Evolutionary conservation across 2,888 invertebrate genomes (phyloP), one percentile per base, ranked within the genome.

Genomic region (Idaea biselata): DNA sequence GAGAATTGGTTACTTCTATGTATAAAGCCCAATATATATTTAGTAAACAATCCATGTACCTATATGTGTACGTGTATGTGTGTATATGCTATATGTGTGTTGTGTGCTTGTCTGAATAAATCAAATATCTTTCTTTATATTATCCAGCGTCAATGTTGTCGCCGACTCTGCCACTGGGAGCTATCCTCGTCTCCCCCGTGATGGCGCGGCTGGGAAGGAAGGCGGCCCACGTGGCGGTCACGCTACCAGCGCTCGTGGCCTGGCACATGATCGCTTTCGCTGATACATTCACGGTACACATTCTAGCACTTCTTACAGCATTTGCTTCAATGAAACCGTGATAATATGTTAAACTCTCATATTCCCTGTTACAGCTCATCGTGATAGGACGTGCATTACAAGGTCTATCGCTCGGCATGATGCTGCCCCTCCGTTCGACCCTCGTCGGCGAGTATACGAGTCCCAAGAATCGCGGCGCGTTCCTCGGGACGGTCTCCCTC

Each of bases 201-300:
- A 93, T 94, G 89, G 93, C 93, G 58, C 82, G 81, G 57, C 80
- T 87, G 55, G 95, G 95, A 0, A 84, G 95, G 55, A 93, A 87
- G 70, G 75, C 73, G 6, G 87, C 93, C 0, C 90, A 93, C 66
- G 76, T 93, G 14, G 71, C 93, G 1, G 82, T 89, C 55, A 88
- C 89, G 61, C 73, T 93, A 16, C 88, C 93, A 0, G 88, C 86
- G 6, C 73, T 92, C 16, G 59, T 90, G 6, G 93, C 94, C 0
- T 95, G 94, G 94, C 68, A 91, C 1, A 66, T 86, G 14, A 86
- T 93, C 6, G 84, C 86, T 18, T 72, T 90, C 53, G 88, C 94
- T 0, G 73, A 70, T 0, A 82, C 79, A 60, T 73, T 89, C 60
- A 68, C 76, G 69, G 78, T 82, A 53, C 6, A 8, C 6, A 8